phyloP scores from a whole-genome alignment of 2,888 invertebrate genomes.

The Tuberolachnus salignus region DNA sequence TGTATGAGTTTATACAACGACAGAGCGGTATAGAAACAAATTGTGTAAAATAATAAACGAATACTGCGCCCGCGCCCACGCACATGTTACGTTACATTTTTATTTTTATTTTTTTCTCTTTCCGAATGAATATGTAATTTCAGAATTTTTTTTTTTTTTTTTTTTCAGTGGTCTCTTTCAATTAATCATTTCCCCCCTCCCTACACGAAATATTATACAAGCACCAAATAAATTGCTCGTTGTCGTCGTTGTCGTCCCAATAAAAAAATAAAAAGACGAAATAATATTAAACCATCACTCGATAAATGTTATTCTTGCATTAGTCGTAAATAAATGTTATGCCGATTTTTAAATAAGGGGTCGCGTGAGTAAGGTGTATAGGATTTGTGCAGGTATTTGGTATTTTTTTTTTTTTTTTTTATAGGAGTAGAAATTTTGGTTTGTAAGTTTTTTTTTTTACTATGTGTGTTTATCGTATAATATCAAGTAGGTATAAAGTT shows the following conservation, averaged over 20 bases:
- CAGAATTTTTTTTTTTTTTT: no score
- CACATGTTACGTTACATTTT: no score
- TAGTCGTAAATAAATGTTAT: background rate
- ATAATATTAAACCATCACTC: background rate
- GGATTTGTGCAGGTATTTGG: background rate
- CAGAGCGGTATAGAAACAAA: no score
- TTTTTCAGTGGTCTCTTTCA: conserved; percentile 5
- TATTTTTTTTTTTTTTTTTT: no score
- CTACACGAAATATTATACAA: background rate
- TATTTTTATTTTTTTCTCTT: no score
- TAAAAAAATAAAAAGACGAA: no score
- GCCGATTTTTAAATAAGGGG: background rate
- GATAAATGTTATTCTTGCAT: background rate
- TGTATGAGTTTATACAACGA: no score
- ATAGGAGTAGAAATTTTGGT: conserved; percentile 17
- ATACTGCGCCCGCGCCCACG: no score
- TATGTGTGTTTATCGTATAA: background rate
- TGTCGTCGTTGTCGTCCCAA: background rate
- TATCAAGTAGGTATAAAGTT: background rate
- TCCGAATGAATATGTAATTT: no score
- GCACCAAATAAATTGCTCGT: background rate
- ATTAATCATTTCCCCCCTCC: no score
- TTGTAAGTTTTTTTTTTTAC: background rate
- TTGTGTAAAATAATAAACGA: no score
- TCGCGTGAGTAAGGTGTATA: background rate